Conservation (phyloP, 2,113 vertebrate species). For the Paramormyrops kingsleyae region DNA sequence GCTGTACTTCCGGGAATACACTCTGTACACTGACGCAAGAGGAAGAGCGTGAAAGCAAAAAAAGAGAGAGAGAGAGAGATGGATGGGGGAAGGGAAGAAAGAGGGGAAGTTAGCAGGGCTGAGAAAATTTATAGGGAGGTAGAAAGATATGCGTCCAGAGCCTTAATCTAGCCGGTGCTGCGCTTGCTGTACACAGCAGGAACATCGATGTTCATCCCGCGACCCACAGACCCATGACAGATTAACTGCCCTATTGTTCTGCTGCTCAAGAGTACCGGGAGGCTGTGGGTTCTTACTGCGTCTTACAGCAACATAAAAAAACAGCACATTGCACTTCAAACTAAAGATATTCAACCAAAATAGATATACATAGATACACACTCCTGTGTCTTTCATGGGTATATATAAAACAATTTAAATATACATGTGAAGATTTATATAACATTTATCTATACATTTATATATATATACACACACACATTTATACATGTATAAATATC, state of each 20-base stretch:
- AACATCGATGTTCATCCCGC: neutral
- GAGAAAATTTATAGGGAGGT: constrained; percentile 50
- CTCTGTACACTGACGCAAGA: constrained; percentile 23
- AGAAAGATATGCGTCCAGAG: constrained; percentile 43
- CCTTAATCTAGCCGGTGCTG: constrained; percentile 40
- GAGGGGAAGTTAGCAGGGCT: constrained; percentile 31
- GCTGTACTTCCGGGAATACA: constrained; percentile 40
- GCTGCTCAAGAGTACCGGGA: neutral
- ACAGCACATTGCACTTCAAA: neutral
- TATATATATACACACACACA: neutral
- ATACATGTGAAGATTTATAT: neutral
- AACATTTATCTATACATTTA: neutral
- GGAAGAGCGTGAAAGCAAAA: constrained; percentile 13
- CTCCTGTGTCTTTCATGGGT: neutral
- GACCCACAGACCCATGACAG: neutral
- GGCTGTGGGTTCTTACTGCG: neutral
- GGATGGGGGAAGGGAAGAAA: neutral
- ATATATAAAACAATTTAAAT: neutral
- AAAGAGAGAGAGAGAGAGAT: neutral
- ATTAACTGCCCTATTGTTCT: neutral
- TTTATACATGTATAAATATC: constrained; percentile 4
- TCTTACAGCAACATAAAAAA: neutral
- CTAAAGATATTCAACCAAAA: neutral
- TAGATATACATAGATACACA: neutral
- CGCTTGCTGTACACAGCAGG: constrained; percentile 16